Base-by-base conservation (phyloP, 1,140 invertebrate species). In the Dendrolimus kikuchii region DNA sequence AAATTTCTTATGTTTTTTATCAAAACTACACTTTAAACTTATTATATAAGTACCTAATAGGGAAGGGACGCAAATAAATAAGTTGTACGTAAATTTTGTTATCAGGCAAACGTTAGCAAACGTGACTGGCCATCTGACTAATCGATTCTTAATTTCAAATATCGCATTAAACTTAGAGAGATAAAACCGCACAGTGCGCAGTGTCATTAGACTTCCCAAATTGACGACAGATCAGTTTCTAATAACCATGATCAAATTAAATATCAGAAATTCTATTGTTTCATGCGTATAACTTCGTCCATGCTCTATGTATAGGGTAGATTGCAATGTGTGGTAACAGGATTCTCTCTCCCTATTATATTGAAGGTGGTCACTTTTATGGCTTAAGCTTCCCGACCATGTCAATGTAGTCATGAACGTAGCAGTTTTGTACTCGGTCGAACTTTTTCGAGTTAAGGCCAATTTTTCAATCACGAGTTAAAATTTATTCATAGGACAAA, bases 111-210 rank as follows among this genome's bases (percentile, higher is more conserved):
- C 23, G 23, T 23, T 23, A 23, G 49, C 73, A 67, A 81, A 79
- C 78, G 75, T 81, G 78, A 85, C 74, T 62, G 62, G 56, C 64
- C 55, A 59, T 68, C 60, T 50, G 53, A 68, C 73, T 79, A 86
- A 86, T 83, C 66, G 80, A 66, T 83, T 83, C 68, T 86, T 86
- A 86, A 86, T 85, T 81, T 75, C 80, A 51, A 86, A 83, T 77
- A 75, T 58, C 65, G 60, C 61, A 85, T 80, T 85, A 76, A 68
- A 74, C 53, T 59, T 64, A 61, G 63, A 51, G 49, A 77, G 77
- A 81, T 81, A 79, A 79, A 67, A 75, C 58, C 57, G 63, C 64
- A 62, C 68, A 63, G 54, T 66, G 62, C 68, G 72, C 59, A 68
- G 66, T 49, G 42, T 66, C 63, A 68, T 71, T 78, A 77, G 64